Percentiles rank a stretch among this genome's conserved stretches.
phyloP scores from a whole-genome alignment of 2,113 vertebrate species.

The Falcunculus frontatus region DNA sequence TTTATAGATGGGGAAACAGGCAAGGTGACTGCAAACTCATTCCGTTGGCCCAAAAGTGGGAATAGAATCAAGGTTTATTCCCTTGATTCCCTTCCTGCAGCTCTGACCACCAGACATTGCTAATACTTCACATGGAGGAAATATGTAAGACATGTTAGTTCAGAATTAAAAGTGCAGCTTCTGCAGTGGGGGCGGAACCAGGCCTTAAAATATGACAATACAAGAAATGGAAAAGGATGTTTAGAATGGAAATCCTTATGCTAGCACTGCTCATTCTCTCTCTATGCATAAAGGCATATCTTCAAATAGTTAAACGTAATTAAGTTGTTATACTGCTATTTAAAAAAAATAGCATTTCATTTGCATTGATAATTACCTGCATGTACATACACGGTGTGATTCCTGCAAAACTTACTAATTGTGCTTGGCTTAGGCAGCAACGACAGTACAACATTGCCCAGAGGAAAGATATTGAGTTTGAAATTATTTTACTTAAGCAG shows the following conservation, averaged over 20 bases:
- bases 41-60: not conserved
- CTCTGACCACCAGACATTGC: not conserved
- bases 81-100: not conserved
- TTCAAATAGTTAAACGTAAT: conserved; percentile 1
- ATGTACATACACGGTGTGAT: not conserved
- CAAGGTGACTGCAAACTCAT: not conserved
- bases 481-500: not conserved
- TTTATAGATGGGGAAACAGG: not conserved
- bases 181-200: not conserved
- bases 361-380: conserved; percentile 15
- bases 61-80: not conserved
- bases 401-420: not conserved
- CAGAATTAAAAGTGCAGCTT: not conserved
- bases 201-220: not conserved
- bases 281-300: not conserved
- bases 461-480: not conserved
- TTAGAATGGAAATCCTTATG: not conserved
- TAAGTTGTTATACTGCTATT: not conserved
- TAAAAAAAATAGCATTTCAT: conserved; percentile 4
- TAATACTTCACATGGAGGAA: not conserved
- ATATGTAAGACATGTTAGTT: not conserved
- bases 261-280: not conserved
- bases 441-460: not conserved
- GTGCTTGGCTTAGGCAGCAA: not conserved
- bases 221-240: not conserved